phyloP scores from a whole-genome alignment of 1,140 invertebrate species.

The Carcinoscorpius rotundicauda region DNA sequence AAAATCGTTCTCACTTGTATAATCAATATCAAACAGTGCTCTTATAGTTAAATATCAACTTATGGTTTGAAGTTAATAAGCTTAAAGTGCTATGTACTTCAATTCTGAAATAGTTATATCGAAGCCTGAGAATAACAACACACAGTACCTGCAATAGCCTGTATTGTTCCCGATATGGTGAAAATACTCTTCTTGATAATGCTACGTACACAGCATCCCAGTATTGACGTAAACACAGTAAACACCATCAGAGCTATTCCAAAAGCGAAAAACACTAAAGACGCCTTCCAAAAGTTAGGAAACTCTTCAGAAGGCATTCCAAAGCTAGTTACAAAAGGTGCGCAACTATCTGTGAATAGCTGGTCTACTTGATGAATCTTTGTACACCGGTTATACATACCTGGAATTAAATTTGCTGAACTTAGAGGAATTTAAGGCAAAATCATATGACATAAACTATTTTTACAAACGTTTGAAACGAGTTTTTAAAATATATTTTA shows the following conservation, averaged over 20 bases:
- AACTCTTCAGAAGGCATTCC: conserved; percentile 44
- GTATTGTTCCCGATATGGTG: conserved; percentile 64
- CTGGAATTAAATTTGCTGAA: conserved; percentile 26
- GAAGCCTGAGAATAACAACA: too few species aligned
- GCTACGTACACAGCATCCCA: conserved; percentile 63
- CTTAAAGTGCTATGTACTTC: too few species aligned
- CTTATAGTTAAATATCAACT: too few species aligned
- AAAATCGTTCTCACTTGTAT: too few species aligned
- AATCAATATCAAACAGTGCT: too few species aligned
- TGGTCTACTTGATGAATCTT: conserved; percentile 34
- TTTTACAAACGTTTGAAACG: too few species aligned
- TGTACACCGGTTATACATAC: conserved; percentile 62
- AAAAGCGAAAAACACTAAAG: conserved; percentile 52
- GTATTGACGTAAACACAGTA: conserved; percentile 51
- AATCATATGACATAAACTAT: too few species aligned
- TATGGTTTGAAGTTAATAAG: too few species aligned
- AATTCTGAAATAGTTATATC: too few species aligned
- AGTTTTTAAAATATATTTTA: too few species aligned
- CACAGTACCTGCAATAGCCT: conserved; percentile 55
- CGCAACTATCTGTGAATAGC: conserved; percentile 39
- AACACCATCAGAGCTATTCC: conserved; percentile 50
- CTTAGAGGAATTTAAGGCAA: too few species aligned
- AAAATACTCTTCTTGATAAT: conserved; percentile 69
- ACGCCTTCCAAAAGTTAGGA: conserved; percentile 62
- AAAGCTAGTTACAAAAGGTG: conserved; percentile 53